Conservation (phyloP, 2,797 vertebrate genomes). For the Thaleichthys pacificus region DNA sequence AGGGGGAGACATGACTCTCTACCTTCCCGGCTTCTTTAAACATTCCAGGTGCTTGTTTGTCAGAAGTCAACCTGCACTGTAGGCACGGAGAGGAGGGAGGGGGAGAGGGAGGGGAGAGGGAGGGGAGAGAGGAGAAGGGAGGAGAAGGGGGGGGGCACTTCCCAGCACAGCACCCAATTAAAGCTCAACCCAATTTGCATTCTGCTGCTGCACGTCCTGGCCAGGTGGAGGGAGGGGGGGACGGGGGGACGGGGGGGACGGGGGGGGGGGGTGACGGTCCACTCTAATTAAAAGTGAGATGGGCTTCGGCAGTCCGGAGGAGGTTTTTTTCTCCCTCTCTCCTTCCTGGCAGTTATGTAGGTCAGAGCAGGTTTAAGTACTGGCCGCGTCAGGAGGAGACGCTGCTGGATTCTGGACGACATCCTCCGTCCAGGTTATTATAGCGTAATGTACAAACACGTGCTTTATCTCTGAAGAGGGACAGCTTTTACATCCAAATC, state of each 20-base stretch:
- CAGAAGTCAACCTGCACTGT: not conserved
- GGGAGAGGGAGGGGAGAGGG: not conserved
- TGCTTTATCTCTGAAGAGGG: slow-evolving; percentile 40
- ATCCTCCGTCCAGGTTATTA: slow-evolving; percentile 39
- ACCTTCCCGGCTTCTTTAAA: not conserved
- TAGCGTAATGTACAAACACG: slow-evolving; percentile 50
- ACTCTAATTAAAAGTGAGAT: slow-evolving; percentile 64
- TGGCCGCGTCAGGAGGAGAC: slow-evolving; percentile 16
- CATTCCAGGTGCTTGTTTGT: not conserved
- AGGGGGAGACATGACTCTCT: not conserved
- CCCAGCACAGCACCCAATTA: slow-evolving; percentile 56
- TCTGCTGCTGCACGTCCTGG: slow-evolving; percentile 44
- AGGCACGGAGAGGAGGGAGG: not conserved
- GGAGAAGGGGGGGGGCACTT: not conserved
- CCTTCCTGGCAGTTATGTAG: slow-evolving; percentile 50
- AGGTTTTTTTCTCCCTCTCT: slow-evolving; percentile 23
- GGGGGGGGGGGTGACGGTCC: slow-evolving; percentile 24
- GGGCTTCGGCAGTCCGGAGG: slow-evolving; percentile 45
- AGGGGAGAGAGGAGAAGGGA: not conserved
- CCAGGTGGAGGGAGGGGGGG: slow-evolving; percentile 53
- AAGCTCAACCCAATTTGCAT: slow-evolving; percentile 56
- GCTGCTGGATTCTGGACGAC: slow-evolving; percentile 24
- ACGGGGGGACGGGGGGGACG: slow-evolving; percentile 21
- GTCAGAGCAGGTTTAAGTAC: slow-evolving; percentile 48
- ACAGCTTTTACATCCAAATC: slow-evolving; percentile 47